Conservation (phyloP, 2,888 invertebrate genomes). For the Blera fallax region DNA sequence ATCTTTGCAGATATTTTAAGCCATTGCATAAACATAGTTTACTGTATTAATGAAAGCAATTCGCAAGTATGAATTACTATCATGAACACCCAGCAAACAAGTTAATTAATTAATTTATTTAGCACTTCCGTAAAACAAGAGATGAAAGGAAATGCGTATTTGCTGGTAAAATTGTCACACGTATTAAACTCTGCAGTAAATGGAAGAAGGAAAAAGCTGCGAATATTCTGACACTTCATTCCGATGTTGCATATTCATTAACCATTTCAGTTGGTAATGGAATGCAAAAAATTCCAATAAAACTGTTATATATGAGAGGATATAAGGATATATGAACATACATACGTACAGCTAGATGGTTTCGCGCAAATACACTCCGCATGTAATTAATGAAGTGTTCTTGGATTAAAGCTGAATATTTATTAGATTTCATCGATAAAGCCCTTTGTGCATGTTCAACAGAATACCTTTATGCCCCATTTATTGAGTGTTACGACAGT, state of each 20-base stretch:
- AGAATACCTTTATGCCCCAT: not conserved
- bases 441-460: conserved; percentile 24
- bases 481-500: not conserved
- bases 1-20: conserved; percentile 5
- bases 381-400: conserved; percentile 29
- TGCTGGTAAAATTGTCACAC: conserved; percentile 2
- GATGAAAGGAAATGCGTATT: not conserved
- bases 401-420: conserved; percentile 42
- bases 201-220: not conserved
- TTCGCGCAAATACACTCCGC: not conserved
- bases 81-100: not conserved
- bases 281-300: conserved; percentile 8
- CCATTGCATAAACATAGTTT: conserved; percentile 7
- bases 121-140: not conserved
- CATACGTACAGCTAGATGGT: not conserved
- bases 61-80: not conserved
- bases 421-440: conserved; percentile 31
- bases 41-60: not conserved
- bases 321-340: not conserved
- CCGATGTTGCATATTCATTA: conserved; percentile 37
- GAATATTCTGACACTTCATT: conserved; percentile 1
- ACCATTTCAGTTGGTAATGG: conserved; percentile 1
- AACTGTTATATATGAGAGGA: not conserved
- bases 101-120: conserved; percentile 28
- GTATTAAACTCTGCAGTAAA: not conserved